Percentiles rank a stretch among this genome's conserved stretches.
These are phyloP conservation scores for Tichodroma muraria DNA, from an alignment of 2,113 vertebrate genomes.

Conservation along the genomic window DNA sequence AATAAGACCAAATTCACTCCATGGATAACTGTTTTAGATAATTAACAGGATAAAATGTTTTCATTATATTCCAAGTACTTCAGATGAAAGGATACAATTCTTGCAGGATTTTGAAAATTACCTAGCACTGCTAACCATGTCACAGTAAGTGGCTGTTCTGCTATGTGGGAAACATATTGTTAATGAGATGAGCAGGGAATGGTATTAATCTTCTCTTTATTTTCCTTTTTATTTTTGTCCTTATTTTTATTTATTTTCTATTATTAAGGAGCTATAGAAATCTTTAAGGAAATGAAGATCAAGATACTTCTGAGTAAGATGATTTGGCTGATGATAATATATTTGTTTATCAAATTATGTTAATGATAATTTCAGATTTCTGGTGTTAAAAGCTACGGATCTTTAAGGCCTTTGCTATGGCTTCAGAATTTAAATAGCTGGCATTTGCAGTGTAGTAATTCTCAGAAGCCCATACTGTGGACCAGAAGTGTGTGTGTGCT, in stretches of 20 bases:
- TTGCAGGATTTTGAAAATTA: conserved; percentile 10
- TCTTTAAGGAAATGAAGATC: not conserved
- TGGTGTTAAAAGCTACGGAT: not conserved
- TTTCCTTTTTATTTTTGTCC: too few relatives aligned
- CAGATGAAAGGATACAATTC: not conserved
- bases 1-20: not conserved
- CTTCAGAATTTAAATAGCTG: not conserved
- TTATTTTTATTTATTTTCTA: not conserved
- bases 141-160: not conserved
- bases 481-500: not conserved
- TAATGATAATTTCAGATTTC: not conserved
- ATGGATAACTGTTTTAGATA: not conserved
- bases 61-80: not conserved
- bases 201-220: not conserved
- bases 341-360: not conserved
- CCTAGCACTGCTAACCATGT: not conserved
- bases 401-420: not conserved
- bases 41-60: conserved; percentile 14
- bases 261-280: not conserved
- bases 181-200: not conserved
- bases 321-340: not conserved
- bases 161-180: not conserved
- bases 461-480: not conserved
- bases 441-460: not conserved
- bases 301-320: not conserved